Conservation (phyloP, 1,140 invertebrate species). For the Proales similis region DNA sequence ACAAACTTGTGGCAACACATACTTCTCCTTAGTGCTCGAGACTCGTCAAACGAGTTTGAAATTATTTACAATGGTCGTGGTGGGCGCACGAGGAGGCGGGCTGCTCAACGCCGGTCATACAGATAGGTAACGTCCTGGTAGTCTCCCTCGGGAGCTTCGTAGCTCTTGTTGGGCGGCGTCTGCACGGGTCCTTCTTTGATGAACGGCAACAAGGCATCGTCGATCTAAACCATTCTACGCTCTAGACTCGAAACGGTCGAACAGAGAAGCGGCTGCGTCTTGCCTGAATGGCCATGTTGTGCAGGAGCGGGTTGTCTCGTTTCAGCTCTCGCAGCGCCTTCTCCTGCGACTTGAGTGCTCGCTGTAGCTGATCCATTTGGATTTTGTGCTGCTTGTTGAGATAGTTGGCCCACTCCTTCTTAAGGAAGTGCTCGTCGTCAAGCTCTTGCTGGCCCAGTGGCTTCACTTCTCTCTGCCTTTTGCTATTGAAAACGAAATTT, state of each 20-base stretch:
- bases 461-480: not conserved
- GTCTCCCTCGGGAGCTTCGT: slow-evolving; percentile 34
- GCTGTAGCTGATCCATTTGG: slow-evolving; percentile 1
- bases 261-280: not conserved
- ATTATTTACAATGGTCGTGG: no score
- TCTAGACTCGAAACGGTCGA: not conserved
- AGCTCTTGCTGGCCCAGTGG: not conserved
- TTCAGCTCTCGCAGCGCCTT: slow-evolving; percentile 27
- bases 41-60: no score
- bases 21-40: no score
- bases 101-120: slow-evolving; percentile 30
- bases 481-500: not conserved
- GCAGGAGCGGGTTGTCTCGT: not conserved
- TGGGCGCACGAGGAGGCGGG: no score
- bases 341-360: slow-evolving; percentile 27
- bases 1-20: no score
- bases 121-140: slow-evolving; percentile 34
- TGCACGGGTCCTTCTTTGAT: slow-evolving; percentile 23
- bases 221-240: not conserved
- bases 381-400: slow-evolving; percentile 3
- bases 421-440: slow-evolving; percentile 28
- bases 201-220: slow-evolving; percentile 17
- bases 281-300: slow-evolving; percentile 34
- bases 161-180: not conserved
- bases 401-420: slow-evolving; percentile 33